Evolutionary conservation across 2,113 vertebrate species (phyloP), one percentile per base, ranked within the genome.

Genomic region (Myocastor coypus): DNA sequence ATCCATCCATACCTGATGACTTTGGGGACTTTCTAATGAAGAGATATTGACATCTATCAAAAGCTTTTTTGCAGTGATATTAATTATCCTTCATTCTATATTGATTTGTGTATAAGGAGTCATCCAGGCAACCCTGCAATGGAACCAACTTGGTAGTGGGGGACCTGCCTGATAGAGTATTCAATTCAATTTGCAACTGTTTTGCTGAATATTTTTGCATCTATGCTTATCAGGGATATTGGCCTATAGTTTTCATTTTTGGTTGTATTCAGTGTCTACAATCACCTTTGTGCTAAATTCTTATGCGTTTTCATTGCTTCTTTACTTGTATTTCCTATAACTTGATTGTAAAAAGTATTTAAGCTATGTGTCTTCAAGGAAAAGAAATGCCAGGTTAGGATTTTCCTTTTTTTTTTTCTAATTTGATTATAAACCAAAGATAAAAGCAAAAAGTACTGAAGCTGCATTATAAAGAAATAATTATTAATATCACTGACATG

Each of bases 311-410:
- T 11, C 78, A 28, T 32, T 90, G 28, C 11, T 5, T 63, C 40
- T 85, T 84, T 82, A 42, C 73, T 95, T 85, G n/a, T 40, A 61
- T 95, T 95, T 94, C 5, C 1, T 17, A 63, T 61, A 83, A 37
- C 83, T 91, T 32, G n/a, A 30, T 89, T 78, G 50, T 50, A 28
- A 50, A 68, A 91, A 92, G 13, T 24, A 32, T 13, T 19, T 81
- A 94, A 89, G 3, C 42, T 92, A 34, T 78, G 1, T 20, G 19
- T 86, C 40, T 78, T 2, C 92, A 83, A 84, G 24, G 66, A 87
- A 19, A 52, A 83, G 40, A 1, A 32, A 4, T 80, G 59, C 77
- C 46, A 64, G 59, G 12, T 13, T 42, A 30, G 28, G 13, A 37
- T 37, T 94, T 17, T 57, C 17, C 50, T 68, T n/a, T 57, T 89